A percentile compares a stretch with the other conserved stretches of the same genome.
phyloP scores from a whole-genome alignment of 2,113 vertebrate species.

The human (Homo sapiens) region GRCh38 chr4:25040001-25040500 shows the following conservation, averaged over 20 bases:
- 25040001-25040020: slow-evolving; percentile 55
- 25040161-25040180: not conserved
- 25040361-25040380: not conserved
- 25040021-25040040: slow-evolving; percentile 71
- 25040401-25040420: not conserved
- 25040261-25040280: not conserved
- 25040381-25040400: not conserved
- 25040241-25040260: not conserved
- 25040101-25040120: slow-evolving; percentile 44
- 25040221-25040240: not conserved
- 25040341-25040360: not conserved
- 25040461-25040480: not conserved
- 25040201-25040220: not conserved
- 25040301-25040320: not conserved
- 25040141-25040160: slow-evolving; percentile 20
- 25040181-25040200: not conserved
- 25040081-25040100: not conserved
- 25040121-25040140: slow-evolving; percentile 58
- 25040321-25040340: not conserved
- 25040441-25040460: not conserved
- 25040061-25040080: slow-evolving; percentile 54
- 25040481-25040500: not conserved
- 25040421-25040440: not conserved
- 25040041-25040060: slow-evolving; percentile 63
- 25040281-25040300: not conserved